A percentile compares a stretch with the other conserved stretches of the same genome.
phyloP scores from a whole-genome alignment of 1,140 invertebrate genomes.

The Saccostrea echinata region DNA sequence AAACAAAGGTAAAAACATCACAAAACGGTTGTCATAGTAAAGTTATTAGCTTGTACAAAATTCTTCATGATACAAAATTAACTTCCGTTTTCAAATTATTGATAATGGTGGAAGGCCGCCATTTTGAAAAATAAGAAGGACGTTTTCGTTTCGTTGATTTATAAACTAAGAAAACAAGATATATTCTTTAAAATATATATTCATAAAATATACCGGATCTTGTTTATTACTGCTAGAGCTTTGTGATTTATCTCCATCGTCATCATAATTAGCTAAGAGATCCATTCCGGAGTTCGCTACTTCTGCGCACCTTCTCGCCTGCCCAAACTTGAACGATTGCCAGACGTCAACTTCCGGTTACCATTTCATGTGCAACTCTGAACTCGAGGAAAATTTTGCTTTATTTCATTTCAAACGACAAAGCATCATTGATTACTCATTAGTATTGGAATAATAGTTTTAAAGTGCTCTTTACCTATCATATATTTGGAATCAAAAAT shows the following conservation, averaged over 20 bases:
- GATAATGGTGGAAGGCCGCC: neutral
- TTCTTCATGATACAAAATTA: neutral
- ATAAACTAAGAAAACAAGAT: neutral
- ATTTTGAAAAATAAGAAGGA: neutral
- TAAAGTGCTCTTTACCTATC: no score
- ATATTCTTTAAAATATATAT: neutral
- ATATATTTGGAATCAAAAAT: no score
- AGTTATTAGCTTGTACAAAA: no score
- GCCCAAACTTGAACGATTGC: neutral
- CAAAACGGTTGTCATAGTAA: no score
- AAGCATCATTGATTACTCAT: no score
- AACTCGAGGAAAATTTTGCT: no score
- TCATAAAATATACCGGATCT: neutral
- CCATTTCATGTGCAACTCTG: neutral
- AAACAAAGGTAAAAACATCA: no score
- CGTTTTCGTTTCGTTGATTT: neutral
- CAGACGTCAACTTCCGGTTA: neutral
- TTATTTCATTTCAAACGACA: no score
- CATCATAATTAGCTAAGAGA: constrained; percentile 17
- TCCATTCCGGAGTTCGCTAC: neutral
- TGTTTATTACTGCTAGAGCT: neutral
- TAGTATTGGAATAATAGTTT: no score
- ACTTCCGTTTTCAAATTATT: neutral
- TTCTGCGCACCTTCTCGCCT: neutral
- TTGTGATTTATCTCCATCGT: constrained; percentile 17